These are phyloP conservation scores for Pseudomyrmex flavicornis DNA, from an alignment of 1,140 invertebrate genomes.

Conservation along the genomic window DNA sequence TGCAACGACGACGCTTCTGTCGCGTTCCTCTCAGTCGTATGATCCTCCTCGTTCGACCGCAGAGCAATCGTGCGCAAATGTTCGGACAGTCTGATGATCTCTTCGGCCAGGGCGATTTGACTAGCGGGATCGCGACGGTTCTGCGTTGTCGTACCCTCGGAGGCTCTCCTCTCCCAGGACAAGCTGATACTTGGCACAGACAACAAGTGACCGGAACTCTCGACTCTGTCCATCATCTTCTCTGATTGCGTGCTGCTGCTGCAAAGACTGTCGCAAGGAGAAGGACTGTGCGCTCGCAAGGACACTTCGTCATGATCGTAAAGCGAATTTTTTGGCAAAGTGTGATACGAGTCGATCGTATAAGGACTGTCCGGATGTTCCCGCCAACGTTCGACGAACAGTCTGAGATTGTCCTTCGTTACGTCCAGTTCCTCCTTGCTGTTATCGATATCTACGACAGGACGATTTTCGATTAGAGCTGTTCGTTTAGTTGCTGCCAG, in stretches of 20 bases:
- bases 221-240: conserved; percentile 32
- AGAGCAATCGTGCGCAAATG: conserved; percentile 79
- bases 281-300: conserved; percentile 89
- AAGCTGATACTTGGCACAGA: conserved; percentile 69
- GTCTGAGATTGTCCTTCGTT: conserved; percentile 93
- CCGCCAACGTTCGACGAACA: conserved; percentile 95
- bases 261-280: conserved; percentile 88
- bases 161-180: conserved; percentile 89
- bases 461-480: neutral
- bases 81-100: conserved; percentile 90
- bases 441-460: conserved; percentile 50
- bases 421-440: conserved; percentile 88
- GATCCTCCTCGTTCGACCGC: conserved; percentile 21
- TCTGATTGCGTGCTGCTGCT: conserved; percentile 86
- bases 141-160: conserved; percentile 87
- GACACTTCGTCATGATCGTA: conserved; percentile 76
- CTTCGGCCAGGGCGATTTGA: conserved; percentile 87
- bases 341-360: conserved; percentile 87
- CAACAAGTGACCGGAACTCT: conserved; percentile 51
- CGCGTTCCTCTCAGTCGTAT: neutral
- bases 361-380: conserved; percentile 94
- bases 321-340: conserved; percentile 58
- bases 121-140: conserved; percentile 78
- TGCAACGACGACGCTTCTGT: neutral
- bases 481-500: conserved; percentile 17